Evolutionary conservation across 2,888 invertebrate species (phyloP), one percentile per base, ranked within the genome.

Genomic region (Rhamnusium bicolor): DNA sequence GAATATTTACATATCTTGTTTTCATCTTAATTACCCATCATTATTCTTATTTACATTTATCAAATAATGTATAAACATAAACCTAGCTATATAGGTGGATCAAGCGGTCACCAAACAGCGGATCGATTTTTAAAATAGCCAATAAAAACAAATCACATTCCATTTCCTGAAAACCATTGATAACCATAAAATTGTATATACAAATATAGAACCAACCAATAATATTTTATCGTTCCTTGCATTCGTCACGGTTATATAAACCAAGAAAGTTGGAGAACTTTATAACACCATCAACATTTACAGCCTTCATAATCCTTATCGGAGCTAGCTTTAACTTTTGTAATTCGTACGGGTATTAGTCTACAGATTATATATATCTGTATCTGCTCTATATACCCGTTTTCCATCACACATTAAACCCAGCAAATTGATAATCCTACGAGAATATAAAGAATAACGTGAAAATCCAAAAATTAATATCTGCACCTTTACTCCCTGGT

Each of bases 221-320:
- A 32, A 32, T 32, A 32, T 32, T 32, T 32, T 10, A 32, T 32
- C 32, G 32, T 12, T 5, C 0, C 2, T 12, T 12, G 32, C n/a
- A 40, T 40, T n/a, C n/a, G 40, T 12, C 40, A 40, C 40, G 40
- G 40, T 2, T 4, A 40, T 40, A 40, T n/a, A 40, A n/a, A 10
- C 40, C 40, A 40, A 40, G 40, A 40, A 40, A 40, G n/a, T 51
- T 24, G 16, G 56, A 58, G 29, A 72, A 63, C 58, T 72, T 62
- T 29, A 60, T 66, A 53, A 51, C 32, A 47, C 60, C 69, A 54
- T 69, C 62, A 51, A 63, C 62, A 27, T 67, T 67, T 70, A 67
- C 66, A 19, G 62, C 46, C 27, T 27, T 49, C 68, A 71, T 73
- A 71, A 71, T 46, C 63, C 73, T 73, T 73, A 73, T 73, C 73